Conservation (phyloP, 2,113 vertebrate species). For the Melierax canorus region DNA sequence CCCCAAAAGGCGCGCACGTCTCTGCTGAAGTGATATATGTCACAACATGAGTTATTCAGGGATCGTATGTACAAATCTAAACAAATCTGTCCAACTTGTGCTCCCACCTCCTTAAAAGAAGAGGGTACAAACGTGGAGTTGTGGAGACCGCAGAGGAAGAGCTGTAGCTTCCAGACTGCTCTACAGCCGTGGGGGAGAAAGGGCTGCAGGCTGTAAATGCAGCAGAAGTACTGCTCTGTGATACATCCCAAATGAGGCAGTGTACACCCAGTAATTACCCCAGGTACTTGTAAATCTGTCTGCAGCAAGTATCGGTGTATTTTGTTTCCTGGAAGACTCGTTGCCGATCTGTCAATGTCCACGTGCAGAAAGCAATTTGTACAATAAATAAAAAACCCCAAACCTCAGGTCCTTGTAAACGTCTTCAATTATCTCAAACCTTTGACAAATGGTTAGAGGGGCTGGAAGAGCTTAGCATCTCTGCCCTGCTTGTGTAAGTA, state of each 20-base stretch:
- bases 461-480: neutral
- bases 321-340: neutral
- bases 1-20: neutral
- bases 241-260: neutral
- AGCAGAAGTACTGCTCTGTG: neutral
- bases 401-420: neutral
- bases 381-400: neutral
- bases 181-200: neutral
- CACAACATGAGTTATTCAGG: constrained; percentile 20
- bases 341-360: neutral
- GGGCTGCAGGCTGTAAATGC: neutral
- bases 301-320: neutral
- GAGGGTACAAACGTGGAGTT: neutral
- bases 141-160: neutral
- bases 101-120: neutral
- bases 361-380: neutral
- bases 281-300: neutral
- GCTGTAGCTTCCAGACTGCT: neutral
- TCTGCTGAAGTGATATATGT: neutral
- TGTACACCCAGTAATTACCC: neutral
- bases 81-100: neutral
- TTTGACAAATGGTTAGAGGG: neutral
- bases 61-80: neutral
- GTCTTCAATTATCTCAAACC: neutral
- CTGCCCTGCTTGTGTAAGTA: neutral